Evolutionary conservation across 2,113 vertebrate genomes (phyloP), one percentile per base, ranked within the genome.

Genomic region (Axis porcinus): DNA sequence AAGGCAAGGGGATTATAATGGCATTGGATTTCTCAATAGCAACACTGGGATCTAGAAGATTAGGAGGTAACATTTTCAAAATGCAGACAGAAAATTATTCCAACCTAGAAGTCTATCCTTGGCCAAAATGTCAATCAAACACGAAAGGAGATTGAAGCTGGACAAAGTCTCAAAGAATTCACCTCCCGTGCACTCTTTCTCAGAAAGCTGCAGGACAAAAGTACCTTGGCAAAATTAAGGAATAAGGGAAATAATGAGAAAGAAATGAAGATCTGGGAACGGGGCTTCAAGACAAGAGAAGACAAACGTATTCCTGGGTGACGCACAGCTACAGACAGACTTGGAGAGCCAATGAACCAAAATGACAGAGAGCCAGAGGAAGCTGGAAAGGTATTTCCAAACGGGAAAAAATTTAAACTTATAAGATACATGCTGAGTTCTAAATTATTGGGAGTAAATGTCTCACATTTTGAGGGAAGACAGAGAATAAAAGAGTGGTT

Each of bases 391-490:
- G 1, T 30, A 52, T 58, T 78, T 43, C 47, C 10, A 62, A 81
- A 11, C 3, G 2, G n/a, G 21, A 30, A 43, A 43, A 86, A 89
- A 85, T 21, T 43, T 58, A 62, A 76, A 91, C 21, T 57, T 76
- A 96, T 13, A 55, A 52, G 76, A 81, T 89, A 89, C 28, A 74
- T 86, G 17, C 9, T 79, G 40, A 30, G 58, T 85, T 79, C 92
- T 28, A 84, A 85, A 90, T 60, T 55, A 90, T 6, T 82, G 30
- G 55, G 16, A 94, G 27, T n/a, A 78, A 95, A 88, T 52, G 10
- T 88, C 94, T 91, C 62, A 88, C 36, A 94, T 96, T 96, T 91
- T 96, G 54, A 76, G 36, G 14, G 11, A 86, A 81, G 54, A 62
- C 21, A 91, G 47, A 40, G 2, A 19, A 96, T 57, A n/a, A 81